These are phyloP conservation scores for Pogonomyrmex barbatus DNA, from an alignment of 1,140 invertebrate species.

Conservation along the genomic window DNA sequence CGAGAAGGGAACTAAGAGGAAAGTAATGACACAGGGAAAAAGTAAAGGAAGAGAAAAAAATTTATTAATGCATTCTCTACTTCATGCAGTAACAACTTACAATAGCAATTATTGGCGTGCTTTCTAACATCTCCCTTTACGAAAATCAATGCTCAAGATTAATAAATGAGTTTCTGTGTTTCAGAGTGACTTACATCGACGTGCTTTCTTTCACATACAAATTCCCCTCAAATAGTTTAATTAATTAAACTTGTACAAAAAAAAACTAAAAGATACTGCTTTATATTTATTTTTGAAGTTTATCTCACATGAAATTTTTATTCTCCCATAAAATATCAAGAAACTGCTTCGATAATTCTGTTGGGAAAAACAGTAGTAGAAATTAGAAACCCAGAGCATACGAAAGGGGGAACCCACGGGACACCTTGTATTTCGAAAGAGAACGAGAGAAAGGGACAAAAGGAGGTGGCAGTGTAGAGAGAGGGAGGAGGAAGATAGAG, in stretches of 20 bases:
- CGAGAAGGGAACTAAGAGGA: not conserved
- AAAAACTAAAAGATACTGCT: not conserved
- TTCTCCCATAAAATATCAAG: not conserved
- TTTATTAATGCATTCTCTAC: not conserved
- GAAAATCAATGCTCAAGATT: not conserved
- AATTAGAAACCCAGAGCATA: not conserved
- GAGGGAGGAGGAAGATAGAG: slow-evolving; percentile 52
- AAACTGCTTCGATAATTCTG: not conserved
- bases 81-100: not conserved
- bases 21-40: not conserved
- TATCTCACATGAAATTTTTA: not conserved
- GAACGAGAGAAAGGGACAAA: slow-evolving; percentile 38
- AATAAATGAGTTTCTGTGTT: not conserved
- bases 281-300: not conserved
- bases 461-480: slow-evolving; percentile 26
- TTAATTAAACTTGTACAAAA: not conserved
- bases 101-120: not conserved
- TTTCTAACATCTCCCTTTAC: not conserved
- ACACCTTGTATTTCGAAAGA: slow-evolving; percentile 20
- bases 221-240: not conserved
- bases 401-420: not conserved
- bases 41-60: slow-evolving; percentile 11
- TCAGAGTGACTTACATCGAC: not conserved
- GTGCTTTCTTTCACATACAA: not conserved
- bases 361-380: no score